phyloP scores from a whole-genome alignment of 2,113 vertebrate genomes.

The Ploceus nigricollis region DNA sequence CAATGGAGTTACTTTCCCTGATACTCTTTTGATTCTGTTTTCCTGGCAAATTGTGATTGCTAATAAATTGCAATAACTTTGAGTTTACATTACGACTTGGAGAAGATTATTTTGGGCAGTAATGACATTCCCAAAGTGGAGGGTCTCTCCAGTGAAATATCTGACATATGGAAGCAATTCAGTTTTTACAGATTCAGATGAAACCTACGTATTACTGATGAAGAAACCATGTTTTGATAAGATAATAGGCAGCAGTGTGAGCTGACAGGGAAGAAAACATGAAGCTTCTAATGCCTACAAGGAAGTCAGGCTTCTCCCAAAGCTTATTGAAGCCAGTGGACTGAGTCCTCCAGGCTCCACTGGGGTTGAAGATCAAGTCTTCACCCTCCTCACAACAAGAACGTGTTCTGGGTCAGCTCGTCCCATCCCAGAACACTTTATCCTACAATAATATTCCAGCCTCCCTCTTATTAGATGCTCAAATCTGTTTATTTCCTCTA shows the following conservation, averaged over 20 bases:
- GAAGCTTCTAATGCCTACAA: not conserved
- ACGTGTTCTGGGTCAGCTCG: not conserved
- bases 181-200: slow-evolving; percentile 40
- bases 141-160: slow-evolving; percentile 60
- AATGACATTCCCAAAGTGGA: slow-evolving; percentile 64
- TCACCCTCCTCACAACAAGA: not conserved
- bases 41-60: slow-evolving; percentile 53
- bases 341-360: not conserved
- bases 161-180: slow-evolving; percentile 73
- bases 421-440: slow-evolving; percentile 41
- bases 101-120: slow-evolving; percentile 69
- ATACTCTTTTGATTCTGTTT: slow-evolving; percentile 21
- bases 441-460: slow-evolving; percentile 51
- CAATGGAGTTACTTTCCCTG: not conserved
- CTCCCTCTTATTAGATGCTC: slow-evolving; percentile 14
- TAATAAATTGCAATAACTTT: slow-evolving; percentile 70
- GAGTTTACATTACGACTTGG: slow-evolving; percentile 63
- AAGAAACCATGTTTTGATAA: slow-evolving; percentile 73
- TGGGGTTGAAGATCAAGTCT: not conserved
- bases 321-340: not conserved
- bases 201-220: slow-evolving; percentile 55
- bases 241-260: slow-evolving; percentile 53
- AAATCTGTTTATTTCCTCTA: slow-evolving; percentile 65
- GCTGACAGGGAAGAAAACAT: not conserved
- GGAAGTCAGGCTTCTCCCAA: not conserved